Percentiles rank a stretch among this genome's conserved stretches.
Conservation (phyloP, 2,888 invertebrate genomes). For the Temnothorax unifasciatus region DNA sequence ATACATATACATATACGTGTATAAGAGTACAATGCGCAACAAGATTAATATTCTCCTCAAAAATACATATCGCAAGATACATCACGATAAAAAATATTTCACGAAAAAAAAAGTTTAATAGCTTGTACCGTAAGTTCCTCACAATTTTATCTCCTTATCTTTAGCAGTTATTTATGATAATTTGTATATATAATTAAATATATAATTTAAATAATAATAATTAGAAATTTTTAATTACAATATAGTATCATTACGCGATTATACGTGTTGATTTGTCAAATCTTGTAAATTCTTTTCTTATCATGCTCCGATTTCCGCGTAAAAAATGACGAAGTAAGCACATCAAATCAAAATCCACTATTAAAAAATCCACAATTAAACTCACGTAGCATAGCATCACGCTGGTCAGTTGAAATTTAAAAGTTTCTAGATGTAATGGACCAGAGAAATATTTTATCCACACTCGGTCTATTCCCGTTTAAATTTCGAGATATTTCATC, state of each 20-base stretch:
- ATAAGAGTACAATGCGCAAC: not conserved
- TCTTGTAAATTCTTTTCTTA: not conserved
- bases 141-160: not conserved
- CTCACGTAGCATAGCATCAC: conserved; percentile 79
- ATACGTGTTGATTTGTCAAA: not conserved
- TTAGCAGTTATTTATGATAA: not conserved
- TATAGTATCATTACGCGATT: not conserved
- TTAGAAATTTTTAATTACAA: not conserved
- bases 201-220: not conserved
- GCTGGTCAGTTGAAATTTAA: not conserved
- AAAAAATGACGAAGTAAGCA: not conserved
- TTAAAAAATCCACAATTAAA: conserved; percentile 45
- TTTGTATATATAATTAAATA: conserved; percentile 14
- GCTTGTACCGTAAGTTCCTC: not conserved
- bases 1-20: not conserved
- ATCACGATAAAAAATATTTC: not conserved
- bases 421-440: not conserved
- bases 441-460: not conserved
- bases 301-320: not conserved
- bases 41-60: conserved; percentile 1
- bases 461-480: not conserved
- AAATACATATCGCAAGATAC: not conserved
- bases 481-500: conserved; percentile 7
- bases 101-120: not conserved
- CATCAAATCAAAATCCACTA: not conserved